These are phyloP conservation scores for Falco columbarius DNA, from an alignment of 2,797 vertebrate species.

Conservation along the genomic window DNA sequence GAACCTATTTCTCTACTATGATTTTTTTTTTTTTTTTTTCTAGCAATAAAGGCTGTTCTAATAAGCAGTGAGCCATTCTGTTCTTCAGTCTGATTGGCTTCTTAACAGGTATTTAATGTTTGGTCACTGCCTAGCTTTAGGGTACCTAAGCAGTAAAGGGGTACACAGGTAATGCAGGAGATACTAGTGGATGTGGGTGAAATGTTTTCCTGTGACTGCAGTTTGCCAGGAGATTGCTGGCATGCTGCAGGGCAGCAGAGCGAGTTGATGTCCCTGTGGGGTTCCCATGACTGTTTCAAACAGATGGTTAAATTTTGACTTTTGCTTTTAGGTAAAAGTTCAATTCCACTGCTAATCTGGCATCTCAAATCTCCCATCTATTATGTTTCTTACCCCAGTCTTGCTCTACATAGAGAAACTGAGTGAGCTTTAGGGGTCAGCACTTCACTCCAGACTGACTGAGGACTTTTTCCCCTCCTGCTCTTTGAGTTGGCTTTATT, in stretches of 20 bases:
- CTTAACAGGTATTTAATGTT: not conserved
- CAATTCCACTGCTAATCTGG: not conserved
- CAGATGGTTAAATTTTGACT: not conserved
- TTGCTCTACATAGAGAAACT: not conserved
- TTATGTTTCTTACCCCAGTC: not conserved
- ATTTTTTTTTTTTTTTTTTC: not conserved
- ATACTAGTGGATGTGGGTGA: fast-evolving
- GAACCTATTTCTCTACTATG: not conserved
- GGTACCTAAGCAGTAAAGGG: not conserved
- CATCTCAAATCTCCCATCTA: not conserved
- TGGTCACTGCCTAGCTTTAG: not conserved
- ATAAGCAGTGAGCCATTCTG: not conserved
- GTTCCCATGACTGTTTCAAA: not conserved
- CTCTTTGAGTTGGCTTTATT: not conserved
- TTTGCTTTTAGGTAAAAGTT: not conserved
- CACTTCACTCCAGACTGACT: not conserved
- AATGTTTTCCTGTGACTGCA: fast-evolving
- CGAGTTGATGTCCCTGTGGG: not conserved
- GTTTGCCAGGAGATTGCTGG: not conserved
- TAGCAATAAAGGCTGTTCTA: not conserved
- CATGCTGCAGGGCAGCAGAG: too few species aligned
- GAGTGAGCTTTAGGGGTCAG: not conserved
- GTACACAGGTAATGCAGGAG: fast-evolving
- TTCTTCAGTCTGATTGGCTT: not conserved
- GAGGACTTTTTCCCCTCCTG: not conserved